Evolutionary conservation across 2,797 vertebrate species (phyloP).

Genomic region (Apogon talboti): DNA sequence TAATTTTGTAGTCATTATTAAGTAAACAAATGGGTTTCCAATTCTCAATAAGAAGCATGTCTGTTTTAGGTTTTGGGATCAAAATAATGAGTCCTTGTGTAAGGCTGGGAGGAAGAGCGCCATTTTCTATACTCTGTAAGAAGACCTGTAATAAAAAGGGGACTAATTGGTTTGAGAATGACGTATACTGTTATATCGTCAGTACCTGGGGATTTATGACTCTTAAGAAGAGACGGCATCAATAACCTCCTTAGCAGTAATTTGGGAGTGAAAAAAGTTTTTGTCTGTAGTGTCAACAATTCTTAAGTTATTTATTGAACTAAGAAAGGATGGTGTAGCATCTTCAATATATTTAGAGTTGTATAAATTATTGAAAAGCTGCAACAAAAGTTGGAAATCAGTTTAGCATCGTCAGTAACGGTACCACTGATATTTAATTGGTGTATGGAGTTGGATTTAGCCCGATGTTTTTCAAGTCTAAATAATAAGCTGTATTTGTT

Average conservation of each 20-base stretch:
- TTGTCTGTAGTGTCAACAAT: not conserved
- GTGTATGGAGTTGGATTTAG: not conserved
- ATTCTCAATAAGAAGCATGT: not conserved
- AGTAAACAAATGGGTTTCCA: not conserved
- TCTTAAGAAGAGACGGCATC: not conserved
- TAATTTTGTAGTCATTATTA: slow-evolving; percentile 2
- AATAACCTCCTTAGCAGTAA: not conserved
- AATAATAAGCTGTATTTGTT: not conserved
- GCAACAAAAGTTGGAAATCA: not conserved
- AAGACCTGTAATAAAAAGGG: not conserved
- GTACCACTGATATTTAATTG: not conserved
- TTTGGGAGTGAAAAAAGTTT: not conserved
- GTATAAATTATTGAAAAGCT: not conserved
- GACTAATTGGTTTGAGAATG: not conserved
- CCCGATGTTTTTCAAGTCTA: not conserved
- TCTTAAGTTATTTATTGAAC: not conserved
- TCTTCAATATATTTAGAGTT: not conserved
- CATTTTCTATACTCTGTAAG: not conserved
- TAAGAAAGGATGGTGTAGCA: not conserved
- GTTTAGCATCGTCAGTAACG: not conserved
- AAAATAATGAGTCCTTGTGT: not conserved
- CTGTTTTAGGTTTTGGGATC: not conserved
- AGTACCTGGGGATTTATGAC: not conserved
- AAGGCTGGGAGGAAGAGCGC: not conserved
- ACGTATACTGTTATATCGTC: not conserved